phyloP scores from a whole-genome alignment of 1,140 invertebrate species.

The Zeugodacus cucurbitae region DNA sequence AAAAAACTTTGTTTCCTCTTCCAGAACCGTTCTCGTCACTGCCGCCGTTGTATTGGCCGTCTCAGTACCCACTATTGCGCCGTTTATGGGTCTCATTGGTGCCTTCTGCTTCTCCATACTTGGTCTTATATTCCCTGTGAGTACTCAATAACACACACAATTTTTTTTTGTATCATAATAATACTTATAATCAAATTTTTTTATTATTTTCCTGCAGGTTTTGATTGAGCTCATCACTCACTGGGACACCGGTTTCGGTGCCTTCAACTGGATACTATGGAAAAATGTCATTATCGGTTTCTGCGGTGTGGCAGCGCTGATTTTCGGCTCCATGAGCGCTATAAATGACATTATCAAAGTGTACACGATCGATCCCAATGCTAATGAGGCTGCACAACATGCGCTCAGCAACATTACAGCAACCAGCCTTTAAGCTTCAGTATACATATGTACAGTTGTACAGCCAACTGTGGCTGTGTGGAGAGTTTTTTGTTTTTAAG shows the following conservation, averaged over 20 bases:
- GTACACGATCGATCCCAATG: constrained; percentile 51
- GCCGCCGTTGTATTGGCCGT: constrained; percentile 83
- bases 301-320: constrained; percentile 79
- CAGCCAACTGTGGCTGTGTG: neutral
- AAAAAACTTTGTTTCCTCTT: constrained; percentile 47
- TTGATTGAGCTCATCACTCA: constrained; percentile 59
- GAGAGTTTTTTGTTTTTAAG: neutral
- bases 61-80: constrained; percentile 86
- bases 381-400: constrained; percentile 8
- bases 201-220: constrained; percentile 47
- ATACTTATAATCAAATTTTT: neutral
- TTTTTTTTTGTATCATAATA: too few relatives aligned
- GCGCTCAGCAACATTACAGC: neutral
- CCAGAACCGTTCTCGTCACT: constrained; percentile 70
- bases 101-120: constrained; percentile 94
- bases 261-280: constrained; percentile 76
- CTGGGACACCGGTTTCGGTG: constrained; percentile 76
- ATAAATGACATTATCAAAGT: constrained; percentile 74
- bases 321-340: constrained; percentile 84
- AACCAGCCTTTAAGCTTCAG: neutral
- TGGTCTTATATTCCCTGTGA: constrained; percentile 87
- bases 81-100: constrained; percentile 93
- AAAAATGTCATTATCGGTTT: constrained; percentile 81
- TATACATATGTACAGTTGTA: neutral
- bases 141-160: constrained; percentile 32